A percentile compares a stretch with the other conserved stretches of the same genome.
Evolutionary conservation across 2,113 vertebrate species (phyloP).

Genomic region (Piaya cayana): DNA sequence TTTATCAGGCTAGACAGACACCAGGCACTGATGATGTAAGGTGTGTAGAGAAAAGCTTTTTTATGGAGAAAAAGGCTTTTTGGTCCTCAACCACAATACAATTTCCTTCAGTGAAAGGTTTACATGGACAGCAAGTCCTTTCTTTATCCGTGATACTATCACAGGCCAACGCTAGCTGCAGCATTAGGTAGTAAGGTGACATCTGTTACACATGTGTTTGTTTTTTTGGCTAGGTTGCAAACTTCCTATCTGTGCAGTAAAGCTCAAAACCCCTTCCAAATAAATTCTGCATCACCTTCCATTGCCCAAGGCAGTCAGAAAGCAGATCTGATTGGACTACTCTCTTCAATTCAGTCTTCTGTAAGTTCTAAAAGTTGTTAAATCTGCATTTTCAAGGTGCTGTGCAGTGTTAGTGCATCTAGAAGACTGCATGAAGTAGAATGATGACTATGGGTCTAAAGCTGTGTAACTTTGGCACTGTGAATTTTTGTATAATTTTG

Average conservation of each 20-base stretch:
- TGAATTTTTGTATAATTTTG: not conserved
- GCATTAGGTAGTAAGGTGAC: not conserved
- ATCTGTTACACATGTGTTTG: not conserved
- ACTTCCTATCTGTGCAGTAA: not conserved
- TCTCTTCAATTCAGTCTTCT: not conserved
- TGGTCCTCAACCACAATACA: not conserved
- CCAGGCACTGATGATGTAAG: not conserved
- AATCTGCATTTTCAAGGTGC: not conserved
- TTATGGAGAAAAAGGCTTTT: not conserved
- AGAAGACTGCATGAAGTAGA: not conserved
- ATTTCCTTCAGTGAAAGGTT: not conserved
- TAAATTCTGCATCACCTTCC: not conserved
- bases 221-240: not conserved
- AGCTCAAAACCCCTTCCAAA: not conserved
- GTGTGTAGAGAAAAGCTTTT: not conserved
- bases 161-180: not conserved
- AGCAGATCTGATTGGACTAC: too few species aligned
- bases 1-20: not conserved
- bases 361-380: not conserved
- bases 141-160: not conserved
- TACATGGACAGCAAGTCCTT: accelerated
- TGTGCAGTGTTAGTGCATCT: accelerated
- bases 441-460: not conserved
- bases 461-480: accelerated
- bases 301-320: not conserved